Percentiles rank a stretch among this genome's conserved stretches.
These are phyloP conservation scores for Fulmarus glacialis DNA, from an alignment of 2,113 vertebrate species.

Conservation along the genomic window DNA sequence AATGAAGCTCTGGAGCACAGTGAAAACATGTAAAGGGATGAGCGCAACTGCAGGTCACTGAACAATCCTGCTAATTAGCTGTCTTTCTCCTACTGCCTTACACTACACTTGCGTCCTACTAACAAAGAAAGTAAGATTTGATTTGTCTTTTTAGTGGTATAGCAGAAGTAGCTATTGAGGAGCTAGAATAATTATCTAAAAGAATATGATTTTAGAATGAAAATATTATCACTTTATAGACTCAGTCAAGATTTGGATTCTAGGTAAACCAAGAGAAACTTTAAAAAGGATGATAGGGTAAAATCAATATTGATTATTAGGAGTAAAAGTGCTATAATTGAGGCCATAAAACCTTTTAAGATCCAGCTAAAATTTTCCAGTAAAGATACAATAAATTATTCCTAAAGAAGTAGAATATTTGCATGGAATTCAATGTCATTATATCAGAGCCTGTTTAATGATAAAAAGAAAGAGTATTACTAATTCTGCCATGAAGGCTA, in stretches of 20 bases:
- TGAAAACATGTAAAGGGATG: background rate
- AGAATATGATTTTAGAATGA: background rate
- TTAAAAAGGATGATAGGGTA: conserved; percentile 56
- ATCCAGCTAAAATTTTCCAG: conserved; percentile 74
- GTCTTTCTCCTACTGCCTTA: background rate
- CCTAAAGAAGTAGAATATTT: conserved; percentile 73
- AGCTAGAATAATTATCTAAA: background rate
- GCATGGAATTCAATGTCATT: conserved; percentile 66
- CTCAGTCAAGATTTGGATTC: conserved; percentile 36
- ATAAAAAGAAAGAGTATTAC: conserved; percentile 15
- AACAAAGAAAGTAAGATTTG: background rate
- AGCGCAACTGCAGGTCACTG: background rate
- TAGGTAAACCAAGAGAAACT: conserved; percentile 45
- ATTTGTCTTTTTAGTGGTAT: background rate
- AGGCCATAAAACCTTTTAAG: conserved; percentile 77
- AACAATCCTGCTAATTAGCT: background rate
- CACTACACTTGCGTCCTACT: background rate
- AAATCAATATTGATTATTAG: conserved; percentile 81
- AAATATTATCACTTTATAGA: conserved; percentile 38
- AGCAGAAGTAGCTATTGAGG: background rate
- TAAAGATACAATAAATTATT: conserved; percentile 78
- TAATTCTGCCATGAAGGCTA: conserved; percentile 37
- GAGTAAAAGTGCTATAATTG: conserved; percentile 74
- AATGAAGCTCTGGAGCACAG: background rate
- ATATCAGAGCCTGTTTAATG: conserved; percentile 31